These are phyloP conservation scores for Palythoa caribaeorum DNA, from an alignment of 92 coral and sea anemone genomes.

Conservation along the genomic window DNA sequence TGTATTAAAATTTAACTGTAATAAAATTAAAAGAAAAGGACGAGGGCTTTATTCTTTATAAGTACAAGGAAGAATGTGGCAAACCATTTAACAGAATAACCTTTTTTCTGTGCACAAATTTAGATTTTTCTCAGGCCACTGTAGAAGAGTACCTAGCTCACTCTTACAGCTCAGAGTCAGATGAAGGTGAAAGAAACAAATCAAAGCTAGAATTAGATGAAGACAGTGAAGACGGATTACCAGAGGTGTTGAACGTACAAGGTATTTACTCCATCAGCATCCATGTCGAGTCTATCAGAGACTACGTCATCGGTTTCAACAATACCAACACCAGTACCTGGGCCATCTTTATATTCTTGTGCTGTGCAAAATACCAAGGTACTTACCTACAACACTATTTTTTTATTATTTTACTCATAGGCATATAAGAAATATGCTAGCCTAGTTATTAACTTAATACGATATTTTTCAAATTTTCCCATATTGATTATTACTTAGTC, in stretches of 20 bases:
- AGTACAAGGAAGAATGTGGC: conserved; percentile 54
- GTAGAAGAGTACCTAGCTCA: conserved; percentile 12
- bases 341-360: background rate
- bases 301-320: background rate
- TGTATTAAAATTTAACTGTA: background rate
- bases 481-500: background rate
- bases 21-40: conserved; percentile 52
- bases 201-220: conserved; percentile 7
- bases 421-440: background rate
- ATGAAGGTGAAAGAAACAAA: conserved; percentile 14
- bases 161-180: conserved; percentile 15
- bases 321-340: background rate
- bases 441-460: background rate
- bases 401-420: conserved; percentile 9
- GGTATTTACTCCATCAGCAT: background rate
- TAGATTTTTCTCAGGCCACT: conserved; percentile 12
- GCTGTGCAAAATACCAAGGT: conserved; percentile 6
- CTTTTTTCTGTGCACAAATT: conserved; percentile 23
- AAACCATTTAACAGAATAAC: conserved; percentile 48
- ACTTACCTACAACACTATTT: conserved; percentile 4
- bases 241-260: conserved; percentile 25
- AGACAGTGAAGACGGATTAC: conserved; percentile 23
- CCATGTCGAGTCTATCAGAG: background rate
- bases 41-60: conserved; percentile 44
- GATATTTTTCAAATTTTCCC: background rate